Percentiles rank a stretch among this genome's conserved stretches.
phyloP scores from a whole-genome alignment of 1,140 invertebrate species.

The Polypedilum vanderplanki region DNA sequence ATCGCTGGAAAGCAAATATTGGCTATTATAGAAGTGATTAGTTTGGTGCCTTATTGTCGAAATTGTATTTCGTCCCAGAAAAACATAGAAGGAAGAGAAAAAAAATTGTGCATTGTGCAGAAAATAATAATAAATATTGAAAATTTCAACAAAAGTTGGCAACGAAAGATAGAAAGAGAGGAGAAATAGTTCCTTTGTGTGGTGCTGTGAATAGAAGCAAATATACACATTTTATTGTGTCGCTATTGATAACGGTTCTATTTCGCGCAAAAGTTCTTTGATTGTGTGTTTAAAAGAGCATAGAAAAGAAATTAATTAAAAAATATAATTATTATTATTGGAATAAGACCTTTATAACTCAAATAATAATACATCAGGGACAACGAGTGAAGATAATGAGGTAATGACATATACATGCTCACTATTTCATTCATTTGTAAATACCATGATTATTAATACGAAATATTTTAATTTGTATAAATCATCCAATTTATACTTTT shows the following conservation, averaged over 20 bases:
- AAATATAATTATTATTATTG: no score
- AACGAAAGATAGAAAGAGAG: no score
- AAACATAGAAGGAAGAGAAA: background rate
- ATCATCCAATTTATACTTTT: background rate
- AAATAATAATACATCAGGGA: background rate
- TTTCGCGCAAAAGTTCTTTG: background rate
- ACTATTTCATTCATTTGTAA: background rate
- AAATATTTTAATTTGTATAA: background rate
- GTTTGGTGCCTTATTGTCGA: constrained; percentile 3
- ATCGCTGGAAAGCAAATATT: background rate
- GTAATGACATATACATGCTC: background rate
- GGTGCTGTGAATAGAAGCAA: background rate
- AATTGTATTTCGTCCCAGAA: background rate
- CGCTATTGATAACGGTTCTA: constrained; percentile 10
- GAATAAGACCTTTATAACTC: no score
- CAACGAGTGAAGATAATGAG: background rate
- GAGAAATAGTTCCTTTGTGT: background rate
- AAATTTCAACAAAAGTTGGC: background rate
- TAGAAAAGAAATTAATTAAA: no score
- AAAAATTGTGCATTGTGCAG: background rate
- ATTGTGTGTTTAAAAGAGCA: no score
- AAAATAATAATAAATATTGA: background rate
- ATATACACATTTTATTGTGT: background rate
- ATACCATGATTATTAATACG: no score
- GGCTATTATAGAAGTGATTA: background rate